Conservation (phyloP, 92 coral and sea anemone species). For the Actinernus sp. region DNA sequence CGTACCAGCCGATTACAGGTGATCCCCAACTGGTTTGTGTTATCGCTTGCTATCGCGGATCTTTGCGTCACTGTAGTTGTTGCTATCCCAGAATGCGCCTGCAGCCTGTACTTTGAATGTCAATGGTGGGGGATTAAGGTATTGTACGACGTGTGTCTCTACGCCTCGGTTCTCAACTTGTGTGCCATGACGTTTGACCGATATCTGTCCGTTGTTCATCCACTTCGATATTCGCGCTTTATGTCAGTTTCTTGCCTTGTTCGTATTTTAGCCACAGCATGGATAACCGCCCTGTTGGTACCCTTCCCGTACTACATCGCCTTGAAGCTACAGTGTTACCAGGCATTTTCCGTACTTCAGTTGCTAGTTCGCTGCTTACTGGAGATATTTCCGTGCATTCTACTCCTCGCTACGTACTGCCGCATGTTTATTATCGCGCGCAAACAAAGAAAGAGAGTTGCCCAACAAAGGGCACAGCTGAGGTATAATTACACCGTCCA, state of each 20-base stretch:
- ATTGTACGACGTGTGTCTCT: slow-evolving; percentile 31
- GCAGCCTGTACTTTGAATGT: slow-evolving; percentile 12
- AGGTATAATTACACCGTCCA: slow-evolving; percentile 16
- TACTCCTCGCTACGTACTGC: slow-evolving; percentile 11
- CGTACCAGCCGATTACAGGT: slow-evolving; percentile 22
- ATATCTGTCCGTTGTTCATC: slow-evolving; percentile 34
- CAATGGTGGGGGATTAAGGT: slow-evolving; percentile 48
- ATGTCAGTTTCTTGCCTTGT: not conserved
- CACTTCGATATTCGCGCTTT: slow-evolving; percentile 21
- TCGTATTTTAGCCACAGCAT: slow-evolving; percentile 9
- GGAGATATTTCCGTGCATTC: slow-evolving; percentile 31
- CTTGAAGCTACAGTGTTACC: not conserved
- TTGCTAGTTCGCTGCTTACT: slow-evolving; percentile 35
- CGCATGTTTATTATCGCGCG: slow-evolving; percentile 36
- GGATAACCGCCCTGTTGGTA: slow-evolving; percentile 20
- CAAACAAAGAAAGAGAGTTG: slow-evolving; percentile 10
- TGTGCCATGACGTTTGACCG: slow-evolving; percentile 49
- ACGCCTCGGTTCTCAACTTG: slow-evolving; percentile 38
- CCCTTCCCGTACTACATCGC: slow-evolving; percentile 43
- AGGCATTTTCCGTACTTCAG: slow-evolving; percentile 12
- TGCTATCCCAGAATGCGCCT: slow-evolving; percentile 33
- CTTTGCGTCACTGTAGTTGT: slow-evolving; percentile 31
- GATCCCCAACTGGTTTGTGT: slow-evolving; percentile 30
- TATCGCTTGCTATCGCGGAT: slow-evolving; percentile 44
- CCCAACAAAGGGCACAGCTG: slow-evolving; percentile 24